Conservation (phyloP, 2,888 invertebrate genomes). For the Thelaira solivaga region DNA sequence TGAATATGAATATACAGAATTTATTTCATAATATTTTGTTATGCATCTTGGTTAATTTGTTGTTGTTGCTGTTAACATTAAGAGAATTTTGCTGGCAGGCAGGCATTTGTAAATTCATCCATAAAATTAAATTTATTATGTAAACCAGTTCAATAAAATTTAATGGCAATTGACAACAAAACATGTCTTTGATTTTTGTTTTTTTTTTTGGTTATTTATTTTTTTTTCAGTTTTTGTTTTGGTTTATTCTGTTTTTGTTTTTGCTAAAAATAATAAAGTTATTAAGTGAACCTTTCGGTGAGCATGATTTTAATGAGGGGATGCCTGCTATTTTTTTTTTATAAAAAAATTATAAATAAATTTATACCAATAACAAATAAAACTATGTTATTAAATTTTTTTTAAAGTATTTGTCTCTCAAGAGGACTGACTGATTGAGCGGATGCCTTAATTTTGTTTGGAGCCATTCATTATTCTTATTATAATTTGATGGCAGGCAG, state of each 20-base stretch:
- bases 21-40: no score
- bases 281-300: slow-evolving; percentile 8
- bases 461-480: not conserved
- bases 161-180: slow-evolving; percentile 27
- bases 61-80: not conserved
- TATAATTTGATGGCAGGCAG: slow-evolving; percentile 23
- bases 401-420: slow-evolving; percentile 18
- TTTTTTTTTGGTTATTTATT: no score
- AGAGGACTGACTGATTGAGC: not conserved
- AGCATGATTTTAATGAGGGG: slow-evolving; percentile 14
- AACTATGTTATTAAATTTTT: slow-evolving; percentile 27
- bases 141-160: slow-evolving; percentile 46
- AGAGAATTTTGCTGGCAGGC: not conserved
- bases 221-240: no score
- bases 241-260: no score
- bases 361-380: slow-evolving; percentile 35
- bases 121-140: slow-evolving; percentile 12
- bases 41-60: no score
- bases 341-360: no score
- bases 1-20: no score
- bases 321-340: not conserved
- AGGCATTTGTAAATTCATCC: not conserved
- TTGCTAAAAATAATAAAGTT: slow-evolving; percentile 37
- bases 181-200: not conserved
- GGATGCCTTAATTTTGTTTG: not conserved